A percentile compares a stretch with the other conserved stretches of the same genome.
Conservation (phyloP, 2,113 vertebrate species). For the Picathartes gymnocephalus region DNA sequence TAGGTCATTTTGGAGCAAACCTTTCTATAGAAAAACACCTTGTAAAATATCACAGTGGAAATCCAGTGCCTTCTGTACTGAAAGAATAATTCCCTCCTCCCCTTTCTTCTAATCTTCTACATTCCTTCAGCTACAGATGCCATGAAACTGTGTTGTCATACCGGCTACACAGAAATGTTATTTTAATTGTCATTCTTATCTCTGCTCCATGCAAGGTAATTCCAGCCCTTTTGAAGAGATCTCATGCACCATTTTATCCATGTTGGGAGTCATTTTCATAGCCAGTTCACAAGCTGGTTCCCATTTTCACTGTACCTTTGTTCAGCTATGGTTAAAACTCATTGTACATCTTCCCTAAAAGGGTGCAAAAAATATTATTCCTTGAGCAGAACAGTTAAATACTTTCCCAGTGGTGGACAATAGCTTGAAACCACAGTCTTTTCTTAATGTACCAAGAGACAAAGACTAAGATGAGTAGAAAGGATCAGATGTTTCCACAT, state of each 20-base stretch:
- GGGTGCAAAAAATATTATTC: background rate
- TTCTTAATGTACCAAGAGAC: background rate
- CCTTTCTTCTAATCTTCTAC: background rate
- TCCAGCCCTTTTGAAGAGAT: background rate
- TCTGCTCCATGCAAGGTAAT: background rate
- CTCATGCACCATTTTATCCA: background rate
- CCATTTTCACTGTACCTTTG: background rate
- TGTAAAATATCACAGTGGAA: background rate
- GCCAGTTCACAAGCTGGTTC: background rate
- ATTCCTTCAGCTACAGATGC: background rate
- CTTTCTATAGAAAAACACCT: background rate
- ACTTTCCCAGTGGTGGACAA: slow-evolving; percentile 3
- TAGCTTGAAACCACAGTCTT: slow-evolving; percentile 13
- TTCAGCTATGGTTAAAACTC: background rate
- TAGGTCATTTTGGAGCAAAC: background rate
- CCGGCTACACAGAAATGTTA: background rate
- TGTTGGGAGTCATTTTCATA: background rate
- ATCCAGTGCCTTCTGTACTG: background rate
- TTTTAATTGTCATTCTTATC: background rate
- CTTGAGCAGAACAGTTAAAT: background rate
- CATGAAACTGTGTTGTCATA: background rate
- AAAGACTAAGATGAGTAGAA: background rate
- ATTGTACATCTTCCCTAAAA: background rate
- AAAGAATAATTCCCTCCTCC: background rate
- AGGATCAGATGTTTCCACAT: background rate